These are phyloP conservation scores for Capricornis sumatraensis DNA, from an alignment of 2,113 vertebrate genomes.

Conservation along the genomic window DNA sequence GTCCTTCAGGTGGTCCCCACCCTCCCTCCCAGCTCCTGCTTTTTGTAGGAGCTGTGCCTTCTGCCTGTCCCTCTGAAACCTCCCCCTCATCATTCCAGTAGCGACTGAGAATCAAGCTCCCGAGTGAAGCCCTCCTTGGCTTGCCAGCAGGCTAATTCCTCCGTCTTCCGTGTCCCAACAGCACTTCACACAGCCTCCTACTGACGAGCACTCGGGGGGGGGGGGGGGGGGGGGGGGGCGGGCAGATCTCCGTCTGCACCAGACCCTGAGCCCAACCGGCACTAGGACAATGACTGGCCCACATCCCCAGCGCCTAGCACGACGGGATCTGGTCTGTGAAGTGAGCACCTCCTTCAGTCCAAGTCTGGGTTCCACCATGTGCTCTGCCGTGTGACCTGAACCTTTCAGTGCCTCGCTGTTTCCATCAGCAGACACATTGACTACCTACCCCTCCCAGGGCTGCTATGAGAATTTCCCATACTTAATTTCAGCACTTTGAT, in stretches of 20 bases:
- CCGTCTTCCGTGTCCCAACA: background rate
- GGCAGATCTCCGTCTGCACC: background rate
- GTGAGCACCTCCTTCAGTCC: background rate
- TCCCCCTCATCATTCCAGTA: background rate
- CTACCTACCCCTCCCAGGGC: background rate
- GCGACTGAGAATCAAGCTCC: background rate
- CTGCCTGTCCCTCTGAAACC: background rate
- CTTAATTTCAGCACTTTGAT: rapidly evolving
- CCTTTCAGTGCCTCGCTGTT: background rate
- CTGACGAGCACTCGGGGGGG: rapidly evolving
- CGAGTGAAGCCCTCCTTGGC: background rate
- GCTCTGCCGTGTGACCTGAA: rapidly evolving
- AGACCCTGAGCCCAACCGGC: background rate
- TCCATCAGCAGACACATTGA: too few species aligned
- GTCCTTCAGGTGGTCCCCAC: too few species aligned
- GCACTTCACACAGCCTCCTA: background rate
- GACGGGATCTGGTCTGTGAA: background rate
- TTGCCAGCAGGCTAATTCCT: background rate
- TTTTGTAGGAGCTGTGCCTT: background rate
- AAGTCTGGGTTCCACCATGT: background rate
- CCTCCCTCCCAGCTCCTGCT: background rate
- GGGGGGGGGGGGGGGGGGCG: background rate
- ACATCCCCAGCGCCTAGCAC: background rate
- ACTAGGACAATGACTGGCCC: background rate
- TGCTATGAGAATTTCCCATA: rapidly evolving